Evolutionary conservation across 2,888 invertebrate species (phyloP), one percentile per base, ranked within the genome.

Genomic region (Vesta saturnalis): DNA sequence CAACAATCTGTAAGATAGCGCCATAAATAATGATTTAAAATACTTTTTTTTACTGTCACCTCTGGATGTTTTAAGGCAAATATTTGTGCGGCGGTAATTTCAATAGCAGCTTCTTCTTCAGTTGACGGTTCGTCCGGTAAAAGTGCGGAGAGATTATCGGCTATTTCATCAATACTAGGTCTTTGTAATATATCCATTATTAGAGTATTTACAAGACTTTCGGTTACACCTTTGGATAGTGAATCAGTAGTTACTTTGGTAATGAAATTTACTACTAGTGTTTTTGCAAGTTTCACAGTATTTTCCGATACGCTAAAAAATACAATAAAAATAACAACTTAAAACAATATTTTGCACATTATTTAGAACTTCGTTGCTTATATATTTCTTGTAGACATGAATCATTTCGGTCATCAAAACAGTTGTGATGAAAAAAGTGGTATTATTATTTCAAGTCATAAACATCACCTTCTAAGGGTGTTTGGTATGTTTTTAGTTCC

Each of bases 71-170:
- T 76, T 19, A 82, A 58, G 18, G 68, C 55, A 64, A 74, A 77
- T 19, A 84, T 64, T 70, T 78, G 77, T 64, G 82, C 81, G 0
- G 83, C 81, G 14, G 77, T 73, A 1, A 67, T 60, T 65, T 81
- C 79, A 14, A 84, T 70, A 2, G 79, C 67, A 6, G 73, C 72
- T 21, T 71, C 72, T 60, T 82, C 77, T 22, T 78, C 74, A 6
- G 78, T 78, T 14, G 71, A 69, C 1, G 77, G 73, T 60, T 78
- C 75, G 5, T 76, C 69, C 12, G 80, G 80, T 22, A 83, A 63
- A 59, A 77, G 74, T 5, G 75, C 65, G 0, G 80, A 60, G 16
- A 83, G 73, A 60, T 80, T 79, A 1, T 79, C 73, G 8, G 81
- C 70, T 6, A 82, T 78, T 39, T 77, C 77, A 5, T 72, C 39